Base-by-base conservation (phyloP, 2,113 vertebrate species). In the Nansenia antarctica region DNA sequence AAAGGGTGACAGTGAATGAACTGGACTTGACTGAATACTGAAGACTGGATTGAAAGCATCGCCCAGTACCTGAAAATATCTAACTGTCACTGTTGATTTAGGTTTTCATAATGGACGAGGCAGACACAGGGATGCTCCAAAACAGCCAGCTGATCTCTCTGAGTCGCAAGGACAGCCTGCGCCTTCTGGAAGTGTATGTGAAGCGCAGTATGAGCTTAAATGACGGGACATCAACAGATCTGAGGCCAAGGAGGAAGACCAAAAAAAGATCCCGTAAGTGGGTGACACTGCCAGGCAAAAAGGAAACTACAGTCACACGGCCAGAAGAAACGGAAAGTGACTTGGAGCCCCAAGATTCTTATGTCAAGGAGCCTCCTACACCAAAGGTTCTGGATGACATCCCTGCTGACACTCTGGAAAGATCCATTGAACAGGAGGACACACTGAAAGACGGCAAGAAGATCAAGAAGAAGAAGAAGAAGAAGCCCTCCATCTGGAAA, bases 151-250 rank as follows among this genome's bases (percentile, higher is more conserved):
- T 92, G 65, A 88, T 92, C n/a, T 83, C 1, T 0, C 85, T 93
- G 6, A 83, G 87, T 52, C 89, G 80, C 60, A 87, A 86, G 49
- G 91, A 93, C 15, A 88, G 86, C 0, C 65, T 78, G 60, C 93
- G 90, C 1, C 86, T 94, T 62, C 82, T 95, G 31, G 95, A 95
- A 83, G 88, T 91, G 0, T 89, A 92, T 0, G 87, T 94, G 30
- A 90, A 85, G 55, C 87, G 90, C 69, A 90, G 91, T 1, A 70
- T 94, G 65, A 96, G 94, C 72, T 78, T 92, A 55, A 86, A 89
- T 0, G 91, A 94, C 0, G 81, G 72, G 1, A 3, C 73, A 0
- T n/a, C n/a, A n/a, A n/a, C n/a, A n/a, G 1, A 20, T 2, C 70
- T 29, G 62, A 67, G 2, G 8, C 0, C 8, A 53, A 55, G n/a